Evolutionary conservation across 2,113 vertebrate species (phyloP), one percentile per base, ranked within the genome.

Genomic region (Thoracochromis brauschi): DNA sequence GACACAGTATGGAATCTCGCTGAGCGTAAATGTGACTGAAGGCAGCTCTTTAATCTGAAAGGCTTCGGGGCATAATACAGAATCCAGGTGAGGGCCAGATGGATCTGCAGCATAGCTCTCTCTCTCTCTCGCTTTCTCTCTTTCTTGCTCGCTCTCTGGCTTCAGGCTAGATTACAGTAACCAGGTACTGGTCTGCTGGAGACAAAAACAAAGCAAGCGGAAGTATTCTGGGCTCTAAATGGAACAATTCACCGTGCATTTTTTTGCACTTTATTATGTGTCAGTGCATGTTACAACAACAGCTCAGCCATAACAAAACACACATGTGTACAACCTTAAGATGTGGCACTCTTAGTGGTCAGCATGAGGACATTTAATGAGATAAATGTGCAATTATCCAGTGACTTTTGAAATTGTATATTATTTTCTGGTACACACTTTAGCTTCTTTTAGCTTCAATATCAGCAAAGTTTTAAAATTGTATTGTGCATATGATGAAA

Each of bases 71-170:
- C 26, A 42, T n/a, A 45, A 31, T 73, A 38, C 12, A 53, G 42
- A 83, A 81, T 82, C 54, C 86, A 93, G 86, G 86, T 90, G 88
- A 91, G 73, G 57, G 47, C 80, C 58, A 86, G 83, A 85, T 88
- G 87, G 57, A 89, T 82, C 65, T 55, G 45, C 54, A 29, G 4
- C 71, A 49, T n/a, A 49, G 16, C 9, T 12, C 80, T 73, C 11
- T 82, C 8, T 2, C 54, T 24, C 55, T 29, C 8, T 35, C 6
- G 33, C 35, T 58, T 45, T 75, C 33, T 87, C 38, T 63, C 58
- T 63, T 11, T 80, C n/a, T 80, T 63, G 29, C 29, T 65, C 17
- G 49, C 38, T 53, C 55, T 60, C 29, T 84, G 33, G 73, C 81
- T 88, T 51, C 60, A 42, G 53, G 81, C 71, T 40, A 91, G 60